Conservation (phyloP, 1,140 invertebrate species). For the Brachionus rubens region DNA sequence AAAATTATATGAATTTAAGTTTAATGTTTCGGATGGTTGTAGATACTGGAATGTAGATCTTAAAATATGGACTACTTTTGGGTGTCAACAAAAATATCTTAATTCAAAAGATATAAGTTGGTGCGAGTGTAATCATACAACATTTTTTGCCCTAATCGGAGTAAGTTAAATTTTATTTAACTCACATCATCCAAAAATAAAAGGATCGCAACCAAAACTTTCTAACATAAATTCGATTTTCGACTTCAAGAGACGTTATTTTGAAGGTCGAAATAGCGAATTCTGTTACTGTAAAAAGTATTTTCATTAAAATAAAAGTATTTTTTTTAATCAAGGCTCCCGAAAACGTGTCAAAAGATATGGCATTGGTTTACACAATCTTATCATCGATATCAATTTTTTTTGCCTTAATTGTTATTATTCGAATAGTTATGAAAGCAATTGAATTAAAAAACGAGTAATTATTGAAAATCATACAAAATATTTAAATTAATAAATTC, state of each 20-base stretch:
- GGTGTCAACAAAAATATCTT: background rate
- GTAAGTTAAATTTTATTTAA: background rate
- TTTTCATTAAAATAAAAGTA: too few species aligned
- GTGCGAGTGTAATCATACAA: slow-evolving; percentile 16
- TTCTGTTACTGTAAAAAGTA: too few species aligned
- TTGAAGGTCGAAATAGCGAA: too few species aligned
- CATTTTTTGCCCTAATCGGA: slow-evolving; percentile 10
- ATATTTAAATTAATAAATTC: too few species aligned
- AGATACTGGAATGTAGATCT: background rate
- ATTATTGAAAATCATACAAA: too few species aligned
- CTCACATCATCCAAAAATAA: too few species aligned
- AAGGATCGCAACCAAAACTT: too few species aligned
- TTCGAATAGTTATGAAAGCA: background rate
- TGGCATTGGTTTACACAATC: background rate
- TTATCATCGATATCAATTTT: slow-evolving; percentile 15
- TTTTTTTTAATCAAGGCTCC: too few species aligned
- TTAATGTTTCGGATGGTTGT: background rate
- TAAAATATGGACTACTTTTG: background rate
- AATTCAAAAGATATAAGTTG: background rate
- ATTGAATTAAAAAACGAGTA: slow-evolving; percentile 6
- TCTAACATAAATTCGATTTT: too few species aligned
- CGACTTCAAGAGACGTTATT: too few species aligned
- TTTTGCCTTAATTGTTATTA: background rate
- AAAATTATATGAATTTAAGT: background rate
- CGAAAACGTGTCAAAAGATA: background rate